Evolutionary conservation across 2,888 invertebrate species (phyloP).

Genomic region (Hypomecis punctinalis): DNA sequence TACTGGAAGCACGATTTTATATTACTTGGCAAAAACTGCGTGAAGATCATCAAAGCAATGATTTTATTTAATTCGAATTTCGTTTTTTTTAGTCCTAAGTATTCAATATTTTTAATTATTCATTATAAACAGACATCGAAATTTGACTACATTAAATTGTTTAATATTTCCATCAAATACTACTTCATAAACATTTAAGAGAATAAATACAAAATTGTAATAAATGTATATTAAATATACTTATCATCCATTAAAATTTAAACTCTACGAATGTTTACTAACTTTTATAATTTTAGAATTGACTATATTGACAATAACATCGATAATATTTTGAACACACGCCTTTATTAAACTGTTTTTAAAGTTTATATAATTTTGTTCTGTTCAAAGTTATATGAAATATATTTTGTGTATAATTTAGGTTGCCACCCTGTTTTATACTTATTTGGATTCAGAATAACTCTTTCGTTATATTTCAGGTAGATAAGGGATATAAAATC

Average conservation of each 20-base stretch:
- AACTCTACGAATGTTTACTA: conserved; percentile 52
- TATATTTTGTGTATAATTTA: not conserved
- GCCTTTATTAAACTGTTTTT: not conserved
- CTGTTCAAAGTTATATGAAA: not conserved
- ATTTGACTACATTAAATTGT: conserved; percentile 13
- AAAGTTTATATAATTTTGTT: not conserved
- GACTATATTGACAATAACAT: conserved; percentile 29
- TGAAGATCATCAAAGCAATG: not conserved
- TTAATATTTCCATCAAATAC: conserved; percentile 36
- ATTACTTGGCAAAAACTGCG: conserved; percentile 20
- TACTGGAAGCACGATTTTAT: conserved; percentile 26
- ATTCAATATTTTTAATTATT: not conserved
- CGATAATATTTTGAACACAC: conserved; percentile 17
- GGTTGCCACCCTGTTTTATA: not conserved
- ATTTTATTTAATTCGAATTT: not conserved
- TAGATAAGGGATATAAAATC: conserved; percentile 51
- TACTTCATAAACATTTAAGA: conserved; percentile 40
- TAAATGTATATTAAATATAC: conserved; percentile 20
- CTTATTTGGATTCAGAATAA: not conserved
- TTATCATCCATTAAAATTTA: conserved; percentile 19
- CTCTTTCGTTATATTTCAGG: not conserved
- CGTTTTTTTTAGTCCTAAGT: too few relatives aligned
- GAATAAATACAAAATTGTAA: conserved; percentile 50
- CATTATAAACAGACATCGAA: conserved; percentile 10
- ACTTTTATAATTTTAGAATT: conserved; percentile 41